These are phyloP conservation scores for Poeciliopsis turneri DNA, from an alignment of 2,797 vertebrate species.

Conservation along the genomic window DNA sequence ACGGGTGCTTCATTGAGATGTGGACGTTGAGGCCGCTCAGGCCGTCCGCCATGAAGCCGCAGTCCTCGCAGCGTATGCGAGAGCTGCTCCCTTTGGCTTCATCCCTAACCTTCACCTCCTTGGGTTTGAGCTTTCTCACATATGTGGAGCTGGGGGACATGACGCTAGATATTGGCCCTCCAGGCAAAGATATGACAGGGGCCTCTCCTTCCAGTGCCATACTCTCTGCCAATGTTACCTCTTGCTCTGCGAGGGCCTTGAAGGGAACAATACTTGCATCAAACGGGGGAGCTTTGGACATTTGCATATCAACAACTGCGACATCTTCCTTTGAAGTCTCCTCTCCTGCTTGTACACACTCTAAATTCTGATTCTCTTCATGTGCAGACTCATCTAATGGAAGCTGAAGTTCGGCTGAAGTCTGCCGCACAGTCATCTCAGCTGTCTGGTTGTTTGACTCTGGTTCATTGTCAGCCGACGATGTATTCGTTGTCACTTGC, in stretches of 20 bases:
- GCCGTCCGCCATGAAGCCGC: constrained; percentile 96
- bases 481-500: constrained; percentile 21
- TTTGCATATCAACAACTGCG: constrained; percentile 61
- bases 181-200: constrained; percentile 61
- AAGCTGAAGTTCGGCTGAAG: constrained; percentile 28
- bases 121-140: constrained; percentile 62
- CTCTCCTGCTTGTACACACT: neutral
- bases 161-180: constrained; percentile 31
- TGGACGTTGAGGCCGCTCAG: constrained; percentile 96
- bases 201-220: constrained; percentile 55
- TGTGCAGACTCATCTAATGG: constrained; percentile 23
- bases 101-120: constrained; percentile 40
- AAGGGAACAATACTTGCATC: constrained; percentile 92
- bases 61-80: constrained; percentile 94
- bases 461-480: constrained; percentile 20
- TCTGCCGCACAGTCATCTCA: constrained; percentile 12
- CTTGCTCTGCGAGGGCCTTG: constrained; percentile 81
- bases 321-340: constrained; percentile 42
- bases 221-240: constrained; percentile 67
- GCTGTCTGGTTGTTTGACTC: constrained; percentile 19
- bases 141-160: constrained; percentile 21
- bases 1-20: constrained; percentile 98
- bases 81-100: constrained; percentile 62
- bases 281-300: constrained; percentile 80
- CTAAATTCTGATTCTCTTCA: constrained; percentile 34